Base-by-base conservation (phyloP, 2,113 vertebrate species). In the Oostethus manadensis region DNA sequence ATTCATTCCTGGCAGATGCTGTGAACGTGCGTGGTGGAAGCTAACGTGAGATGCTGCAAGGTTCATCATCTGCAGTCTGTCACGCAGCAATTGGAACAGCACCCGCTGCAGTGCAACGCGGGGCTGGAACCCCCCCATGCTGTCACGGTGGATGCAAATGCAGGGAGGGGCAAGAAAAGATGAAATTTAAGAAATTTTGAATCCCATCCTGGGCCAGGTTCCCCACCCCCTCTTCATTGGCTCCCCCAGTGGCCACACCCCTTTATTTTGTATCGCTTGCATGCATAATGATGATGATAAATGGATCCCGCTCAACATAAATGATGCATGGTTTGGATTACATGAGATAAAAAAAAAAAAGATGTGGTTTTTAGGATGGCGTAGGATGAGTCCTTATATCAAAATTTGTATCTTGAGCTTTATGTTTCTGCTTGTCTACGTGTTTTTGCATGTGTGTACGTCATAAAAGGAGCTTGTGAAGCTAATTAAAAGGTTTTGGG, bases 401-500 rank as follows among this genome's bases (percentile, higher is more conserved):
- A 40, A 21, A 40, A 44, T 62, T 59, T 71, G n/a, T 58, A 65
- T 64, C 73, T 53, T 66, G 48, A 13, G 48, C 23, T 10, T 65
- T 68, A 18, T 65, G 57, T 49, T 56, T 16, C 20, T 45, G 60
- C 60, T 33, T 3, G 60, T 68, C 55, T 42, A 21, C n/a, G 50
- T 60, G 29, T 23, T 8, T 45, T 54, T 62, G 58, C 42, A 64
- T 59, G 65, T 57, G 57, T 18, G 60, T 56, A 63, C 74, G 79
- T 76, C 73, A 76, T 79, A 70, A 84, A 80, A 86, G 69, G 75
- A 73, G 73, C 75, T 75, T 74, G 76, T 73, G 56, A 61, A 78
- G 83, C 85, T 89, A 88, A 89, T 91, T 89, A 89, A 86, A 89
- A 88, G 77, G 79, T 76, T 77, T 86, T 60, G 61, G 74, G 85